These are phyloP conservation scores for Pangasius larnaudii DNA, from an alignment of 2,797 vertebrate genomes.

Conservation along the genomic window DNA sequence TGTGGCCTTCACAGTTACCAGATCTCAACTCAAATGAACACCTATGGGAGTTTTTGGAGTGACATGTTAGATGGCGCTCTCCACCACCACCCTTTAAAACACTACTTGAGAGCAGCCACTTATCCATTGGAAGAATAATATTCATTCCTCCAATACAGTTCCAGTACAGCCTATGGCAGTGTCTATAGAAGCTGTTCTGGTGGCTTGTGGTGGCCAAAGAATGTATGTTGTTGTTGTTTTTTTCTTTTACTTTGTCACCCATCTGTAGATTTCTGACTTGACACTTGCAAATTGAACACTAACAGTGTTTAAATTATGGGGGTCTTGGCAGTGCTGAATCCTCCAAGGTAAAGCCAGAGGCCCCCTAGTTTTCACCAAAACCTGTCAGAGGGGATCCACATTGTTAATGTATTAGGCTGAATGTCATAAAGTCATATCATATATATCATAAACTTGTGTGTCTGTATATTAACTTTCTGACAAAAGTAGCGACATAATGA, in stretches of 20 bases:
- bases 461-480: slow-evolving; percentile 13
- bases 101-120: too few species aligned
- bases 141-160: neutral
- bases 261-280: slow-evolving; percentile 8
- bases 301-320: neutral
- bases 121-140: neutral
- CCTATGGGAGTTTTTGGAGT: neutral
- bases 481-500: neutral
- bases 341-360: neutral
- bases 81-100: neutral
- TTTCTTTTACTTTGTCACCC: slow-evolving; percentile 19
- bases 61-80: neutral
- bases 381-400: neutral
- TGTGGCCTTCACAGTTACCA: slow-evolving; percentile 3
- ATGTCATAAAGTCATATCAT: slow-evolving; percentile 7
- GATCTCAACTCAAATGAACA: neutral
- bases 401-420: neutral
- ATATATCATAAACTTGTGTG: slow-evolving; percentile 3
- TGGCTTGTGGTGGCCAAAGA: neutral
- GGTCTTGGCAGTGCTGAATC: neutral
- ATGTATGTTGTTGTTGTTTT: neutral
- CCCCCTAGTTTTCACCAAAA: neutral
- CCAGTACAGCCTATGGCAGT: too few species aligned
- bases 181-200: neutral
- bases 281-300: slow-evolving; percentile 2